These are phyloP conservation scores for Deroplatys truncata DNA, from an alignment of 2,888 invertebrate species.

Conservation along the genomic window DNA sequence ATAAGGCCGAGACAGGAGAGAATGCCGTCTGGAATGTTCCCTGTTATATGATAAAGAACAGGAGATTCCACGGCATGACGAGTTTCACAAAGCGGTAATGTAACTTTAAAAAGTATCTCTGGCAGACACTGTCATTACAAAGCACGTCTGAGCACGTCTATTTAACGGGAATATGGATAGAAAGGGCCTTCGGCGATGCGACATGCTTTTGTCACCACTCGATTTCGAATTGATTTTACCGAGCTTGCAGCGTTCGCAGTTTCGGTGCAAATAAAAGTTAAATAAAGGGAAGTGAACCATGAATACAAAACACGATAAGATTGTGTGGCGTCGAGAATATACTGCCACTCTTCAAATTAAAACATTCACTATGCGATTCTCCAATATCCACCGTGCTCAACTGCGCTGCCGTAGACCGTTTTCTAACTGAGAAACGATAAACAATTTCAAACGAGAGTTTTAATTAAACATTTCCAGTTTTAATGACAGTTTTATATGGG, in stretches of 20 bases:
- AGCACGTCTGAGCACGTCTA: background rate
- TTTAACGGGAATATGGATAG: background rate
- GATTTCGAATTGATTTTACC: background rate
- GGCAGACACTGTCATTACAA: background rate
- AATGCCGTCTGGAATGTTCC: background rate
- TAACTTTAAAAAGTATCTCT: background rate
- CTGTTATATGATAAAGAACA: background rate
- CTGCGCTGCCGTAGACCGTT: background rate
- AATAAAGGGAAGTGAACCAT: background rate
- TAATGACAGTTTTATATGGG: background rate
- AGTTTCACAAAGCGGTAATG: background rate
- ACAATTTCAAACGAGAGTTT: background rate
- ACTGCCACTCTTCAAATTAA: background rate
- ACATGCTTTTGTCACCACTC: background rate
- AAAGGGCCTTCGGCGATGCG: background rate
- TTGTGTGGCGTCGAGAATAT: background rate
- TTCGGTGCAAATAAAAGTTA: background rate
- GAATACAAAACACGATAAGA: background rate
- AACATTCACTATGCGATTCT: background rate
- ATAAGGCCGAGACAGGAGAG: no score
- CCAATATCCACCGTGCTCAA: background rate
- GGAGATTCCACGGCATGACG: background rate
- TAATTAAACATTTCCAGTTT: background rate
- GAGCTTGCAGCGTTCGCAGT: background rate
- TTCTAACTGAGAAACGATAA: background rate